Evolutionary conservation across 2,797 vertebrate species (phyloP), one percentile per base, ranked within the genome.

Genomic region (Poeciliopsis turneri): DNA sequence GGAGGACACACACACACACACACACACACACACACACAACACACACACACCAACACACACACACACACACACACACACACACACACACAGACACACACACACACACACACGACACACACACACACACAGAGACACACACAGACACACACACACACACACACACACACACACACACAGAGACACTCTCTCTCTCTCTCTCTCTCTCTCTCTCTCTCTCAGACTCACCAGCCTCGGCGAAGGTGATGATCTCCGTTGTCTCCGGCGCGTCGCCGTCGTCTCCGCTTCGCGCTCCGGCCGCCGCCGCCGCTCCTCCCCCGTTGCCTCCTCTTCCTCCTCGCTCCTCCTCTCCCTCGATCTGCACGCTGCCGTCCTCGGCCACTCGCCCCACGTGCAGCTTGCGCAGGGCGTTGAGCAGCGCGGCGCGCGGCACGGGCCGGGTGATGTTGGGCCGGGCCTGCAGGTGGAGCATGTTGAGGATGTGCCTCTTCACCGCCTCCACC

Each of bases 401-500:
- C 94, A 99, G 96, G 78, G 97, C 98, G 86, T 99, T 99, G 87
- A 99, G 96, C 73, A 99, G 96, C 12, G 98, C 98, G 75, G 97
- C 97, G 74, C 98, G 97, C 78, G 98, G 98, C 85, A 99, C 97
- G 0, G 98, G 96, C 87, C 97, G 96, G 49, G 97, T 99, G 95
- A 99, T 96, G 93, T 99, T 98, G 90, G 98, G 98, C 90, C 97
- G 97, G 76, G 95, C 93, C 92, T 96, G 97, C 89, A 99, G 96
- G 93, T 99, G 98, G 95, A 99, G 95, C 98, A 98, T 98, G 95
- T 96, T 98, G 79, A 99, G 92, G 89, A 99, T 99, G 96, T 99
- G 98, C 83, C 95, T 96, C 95, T 99, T 99, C 84, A 99, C 98
- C 72, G 98, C 98, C 95, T 99, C 98, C 93, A 99, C 98, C 97